Evolutionary conservation across 2,888 invertebrate genomes (phyloP).

Genomic region (Xestia rhomboidea): DNA sequence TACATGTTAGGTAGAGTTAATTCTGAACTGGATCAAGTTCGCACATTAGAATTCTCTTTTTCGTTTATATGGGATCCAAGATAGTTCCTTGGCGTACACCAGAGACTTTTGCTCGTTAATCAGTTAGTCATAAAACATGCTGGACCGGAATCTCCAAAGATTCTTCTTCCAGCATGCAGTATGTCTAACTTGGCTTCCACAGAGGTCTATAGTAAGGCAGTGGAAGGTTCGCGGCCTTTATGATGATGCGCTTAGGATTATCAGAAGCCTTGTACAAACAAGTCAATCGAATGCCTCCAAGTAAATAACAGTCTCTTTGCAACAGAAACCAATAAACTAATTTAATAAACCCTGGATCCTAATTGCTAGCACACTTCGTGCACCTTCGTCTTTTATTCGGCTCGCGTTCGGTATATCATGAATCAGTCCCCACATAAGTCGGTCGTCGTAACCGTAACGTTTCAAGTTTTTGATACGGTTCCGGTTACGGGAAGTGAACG

Average conservation of each 20-base stretch:
- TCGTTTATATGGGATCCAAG: neutral
- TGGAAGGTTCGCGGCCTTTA: accelerated
- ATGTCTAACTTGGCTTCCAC: neutral
- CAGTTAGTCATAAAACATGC: neutral
- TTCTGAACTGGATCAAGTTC: conserved; percentile 6
- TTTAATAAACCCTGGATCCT: neutral
- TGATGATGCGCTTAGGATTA: neutral
- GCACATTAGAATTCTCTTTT: neutral
- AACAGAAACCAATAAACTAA: neutral
- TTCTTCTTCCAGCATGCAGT: neutral
- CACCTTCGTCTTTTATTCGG: conserved; percentile 19
- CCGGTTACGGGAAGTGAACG: conserved; percentile 62
- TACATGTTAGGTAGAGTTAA: conserved; percentile 22
- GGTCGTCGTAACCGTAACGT: conserved; percentile 35
- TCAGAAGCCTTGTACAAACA: neutral
- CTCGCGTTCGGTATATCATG: conserved; percentile 20
- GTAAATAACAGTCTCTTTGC: no score
- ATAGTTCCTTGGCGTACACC: conserved; percentile 23
- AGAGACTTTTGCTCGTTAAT: no score
- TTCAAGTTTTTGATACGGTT: conserved; percentile 59
- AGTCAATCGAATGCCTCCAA: neutral
- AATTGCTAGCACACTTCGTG: neutral
- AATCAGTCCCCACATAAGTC: conserved; percentile 31
- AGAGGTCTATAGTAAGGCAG: no score
- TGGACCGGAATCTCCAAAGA: neutral